Percentiles rank a stretch among this genome's conserved stretches.
These are phyloP conservation scores for Carapus acus DNA, from an alignment of 2,797 vertebrate genomes.

Conservation along the genomic window DNA sequence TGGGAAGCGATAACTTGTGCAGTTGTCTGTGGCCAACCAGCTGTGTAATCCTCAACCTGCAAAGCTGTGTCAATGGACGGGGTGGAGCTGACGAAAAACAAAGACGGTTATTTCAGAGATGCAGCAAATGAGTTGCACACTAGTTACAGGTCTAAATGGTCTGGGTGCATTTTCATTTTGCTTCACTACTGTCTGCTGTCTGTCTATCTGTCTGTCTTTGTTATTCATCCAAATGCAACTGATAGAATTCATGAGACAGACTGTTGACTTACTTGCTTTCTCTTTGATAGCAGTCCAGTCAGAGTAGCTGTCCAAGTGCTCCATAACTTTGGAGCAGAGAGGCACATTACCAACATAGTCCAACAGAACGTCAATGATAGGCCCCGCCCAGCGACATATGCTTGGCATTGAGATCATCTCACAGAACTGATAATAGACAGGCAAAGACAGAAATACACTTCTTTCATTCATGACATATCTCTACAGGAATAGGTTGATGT, in stretches of 20 bases:
- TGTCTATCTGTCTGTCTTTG: no score
- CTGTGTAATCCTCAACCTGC: slow-evolving; percentile 74
- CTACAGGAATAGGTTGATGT: no score
- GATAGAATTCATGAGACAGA: no score
- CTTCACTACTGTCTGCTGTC: no score
- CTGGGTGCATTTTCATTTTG: no score
- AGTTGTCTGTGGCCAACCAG: slow-evolving; percentile 68
- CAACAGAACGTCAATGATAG: slow-evolving; percentile 87
- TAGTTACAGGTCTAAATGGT: no score
- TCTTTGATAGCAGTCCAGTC: slow-evolving; percentile 85
- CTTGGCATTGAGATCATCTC: slow-evolving; percentile 85
- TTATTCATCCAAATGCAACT: background rate
- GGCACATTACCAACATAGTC: slow-evolving; percentile 91
- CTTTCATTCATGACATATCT: no score
- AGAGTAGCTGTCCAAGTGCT: slow-evolving; percentile 88
- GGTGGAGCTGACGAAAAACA: slow-evolving; percentile 79
- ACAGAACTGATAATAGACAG: slow-evolving; percentile 52
- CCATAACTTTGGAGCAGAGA: slow-evolving; percentile 83
- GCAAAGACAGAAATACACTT: no score
- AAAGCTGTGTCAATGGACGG: slow-evolving; percentile 81
- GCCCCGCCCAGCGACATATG: slow-evolving; percentile 86
- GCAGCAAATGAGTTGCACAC: no score
- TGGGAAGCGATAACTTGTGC: slow-evolving; percentile 75
- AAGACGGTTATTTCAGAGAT: no score
- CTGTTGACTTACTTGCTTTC: slow-evolving; percentile 78